A percentile compares a stretch with the other conserved stretches of the same genome.
These are phyloP conservation scores for Machaerirhynchus nigripectus DNA, from an alignment of 2,113 vertebrate species.

Conservation along the genomic window DNA sequence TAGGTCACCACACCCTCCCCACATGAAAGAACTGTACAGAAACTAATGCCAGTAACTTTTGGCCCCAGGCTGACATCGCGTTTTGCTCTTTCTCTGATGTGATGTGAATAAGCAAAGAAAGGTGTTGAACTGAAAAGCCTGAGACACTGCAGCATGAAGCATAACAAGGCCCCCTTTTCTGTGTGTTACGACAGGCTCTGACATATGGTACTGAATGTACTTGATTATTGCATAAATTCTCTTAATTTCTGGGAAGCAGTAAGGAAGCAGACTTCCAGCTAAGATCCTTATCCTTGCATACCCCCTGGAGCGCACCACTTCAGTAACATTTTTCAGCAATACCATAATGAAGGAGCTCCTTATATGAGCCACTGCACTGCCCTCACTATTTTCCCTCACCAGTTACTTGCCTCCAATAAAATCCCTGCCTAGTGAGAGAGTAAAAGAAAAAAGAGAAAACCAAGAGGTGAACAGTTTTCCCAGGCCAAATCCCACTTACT, in stretches of 20 bases:
- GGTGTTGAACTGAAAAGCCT: slow-evolving; percentile 24
- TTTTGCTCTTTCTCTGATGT: slow-evolving; percentile 29
- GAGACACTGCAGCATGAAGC: background rate
- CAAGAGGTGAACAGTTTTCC: background rate
- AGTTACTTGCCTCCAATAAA: background rate
- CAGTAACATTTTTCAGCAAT: slow-evolving; percentile 15
- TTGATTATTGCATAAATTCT: slow-evolving; percentile 21
- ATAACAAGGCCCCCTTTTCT: slow-evolving; percentile 22
- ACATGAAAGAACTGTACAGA: slow-evolving; percentile 25
- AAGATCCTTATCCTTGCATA: slow-evolving; percentile 49
- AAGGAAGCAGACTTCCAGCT: slow-evolving; percentile 38
- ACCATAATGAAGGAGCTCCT: slow-evolving; percentile 16
- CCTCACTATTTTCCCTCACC: background rate
- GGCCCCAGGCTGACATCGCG: background rate
- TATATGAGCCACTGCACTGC: background rate
- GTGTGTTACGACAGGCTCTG: background rate
- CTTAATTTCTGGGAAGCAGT: slow-evolving; percentile 42
- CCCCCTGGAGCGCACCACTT: background rate
- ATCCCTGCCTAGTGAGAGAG: background rate
- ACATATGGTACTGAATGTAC: slow-evolving; percentile 43
- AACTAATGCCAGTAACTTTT: slow-evolving; percentile 12
- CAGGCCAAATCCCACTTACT: background rate
- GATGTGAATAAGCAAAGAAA: slow-evolving; percentile 43
- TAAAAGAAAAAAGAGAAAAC: background rate
- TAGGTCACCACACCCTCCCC: slow-evolving; percentile 35